Evolutionary conservation across 23 tunicate genomes (phyloP), one percentile per base, ranked within the genome.

Genomic region (Trididemnum clinides): DNA sequence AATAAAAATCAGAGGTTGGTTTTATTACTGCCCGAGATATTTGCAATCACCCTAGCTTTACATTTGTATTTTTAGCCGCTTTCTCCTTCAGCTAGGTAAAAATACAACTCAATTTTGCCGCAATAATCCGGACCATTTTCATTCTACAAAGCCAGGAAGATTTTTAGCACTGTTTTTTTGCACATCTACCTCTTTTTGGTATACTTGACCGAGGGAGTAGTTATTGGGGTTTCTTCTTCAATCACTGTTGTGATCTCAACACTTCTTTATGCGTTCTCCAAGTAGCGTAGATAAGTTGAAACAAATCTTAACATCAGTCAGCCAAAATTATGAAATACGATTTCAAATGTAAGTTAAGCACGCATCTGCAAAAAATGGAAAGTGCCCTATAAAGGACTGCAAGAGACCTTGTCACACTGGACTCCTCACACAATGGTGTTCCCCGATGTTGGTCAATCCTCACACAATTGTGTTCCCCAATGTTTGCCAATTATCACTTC

Each of bases 321-420:
- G n/a, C n/a, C n/a, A n/a, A 44, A 10, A 44, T 44, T 44, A 44
- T 10, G 15, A 10, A 7, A 44, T 44, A 7, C 54, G 54, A 10
- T 44, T 44, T 44, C 54, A 15, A 44, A 44, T 44, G 54, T 15
- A 44, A 15, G 12, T 63, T 21, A 6, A 63, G n/a, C 26, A n/a
- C 71, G n/a, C 28, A 63, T 18, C 71, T n/a, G 71, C 71, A 63
- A 63, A 63, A 22, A 63, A 63, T n/a, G n/a, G n/a, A n/a, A n/a
- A n/a, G n/a, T n/a, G n/a, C n/a, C n/a, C n/a, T n/a, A n/a, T n/a
- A n/a, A n/a, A n/a, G n/a, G n/a, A n/a, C n/a, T n/a, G n/a, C n/a
- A n/a, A n/a, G n/a, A n/a, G n/a, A n/a, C n/a, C n/a, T n/a, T n/a
- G n/a, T n/a, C n/a, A n/a, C n/a, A n/a, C n/a, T n/a, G n/a, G n/a